These are phyloP conservation scores for Trachythela sp. DNA, from an alignment of 64 coral and sea anemone species.

Conservation along the genomic window DNA sequence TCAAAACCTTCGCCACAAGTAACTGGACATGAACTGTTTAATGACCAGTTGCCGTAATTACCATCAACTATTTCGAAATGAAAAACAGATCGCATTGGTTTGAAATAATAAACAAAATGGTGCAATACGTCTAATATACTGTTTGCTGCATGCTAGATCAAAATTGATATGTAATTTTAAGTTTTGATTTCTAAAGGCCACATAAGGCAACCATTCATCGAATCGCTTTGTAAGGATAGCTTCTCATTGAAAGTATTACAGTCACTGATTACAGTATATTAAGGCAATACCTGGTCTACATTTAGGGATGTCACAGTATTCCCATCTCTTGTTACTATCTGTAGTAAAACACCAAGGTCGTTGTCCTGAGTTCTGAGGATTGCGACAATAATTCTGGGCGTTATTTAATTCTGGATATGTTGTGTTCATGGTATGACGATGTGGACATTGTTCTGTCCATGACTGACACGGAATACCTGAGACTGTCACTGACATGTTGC, in stretches of 20 bases:
- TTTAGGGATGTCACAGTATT: conserved; percentile 51
- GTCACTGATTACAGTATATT: too few species aligned
- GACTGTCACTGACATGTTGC: conserved; percentile 55
- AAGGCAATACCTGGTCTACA: conserved; percentile 10
- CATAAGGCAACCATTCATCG: too few species aligned
- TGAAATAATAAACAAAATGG: too few species aligned
- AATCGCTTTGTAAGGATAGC: too few species aligned
- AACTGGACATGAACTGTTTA: background rate
- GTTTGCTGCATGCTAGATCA: too few species aligned
- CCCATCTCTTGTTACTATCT: conserved; percentile 49
- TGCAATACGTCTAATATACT: too few species aligned
- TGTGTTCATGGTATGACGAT: conserved; percentile 60
- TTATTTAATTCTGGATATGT: conserved; percentile 23
- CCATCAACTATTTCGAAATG: background rate
- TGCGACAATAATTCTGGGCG: conserved; percentile 51
- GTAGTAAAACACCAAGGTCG: conserved; percentile 70
- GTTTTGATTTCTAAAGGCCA: too few species aligned
- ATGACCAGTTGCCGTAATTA: background rate
- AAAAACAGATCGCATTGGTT: too few species aligned
- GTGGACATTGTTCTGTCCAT: conserved; percentile 84
- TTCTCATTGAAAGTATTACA: too few species aligned
- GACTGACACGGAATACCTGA: conserved; percentile 64
- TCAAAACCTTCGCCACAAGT: background rate
- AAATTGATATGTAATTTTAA: too few species aligned
- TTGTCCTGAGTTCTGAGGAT: conserved; percentile 45